Evolutionary conservation across 2,888 invertebrate species (phyloP).

Genomic region (Drosophila percnosoma): DNA sequence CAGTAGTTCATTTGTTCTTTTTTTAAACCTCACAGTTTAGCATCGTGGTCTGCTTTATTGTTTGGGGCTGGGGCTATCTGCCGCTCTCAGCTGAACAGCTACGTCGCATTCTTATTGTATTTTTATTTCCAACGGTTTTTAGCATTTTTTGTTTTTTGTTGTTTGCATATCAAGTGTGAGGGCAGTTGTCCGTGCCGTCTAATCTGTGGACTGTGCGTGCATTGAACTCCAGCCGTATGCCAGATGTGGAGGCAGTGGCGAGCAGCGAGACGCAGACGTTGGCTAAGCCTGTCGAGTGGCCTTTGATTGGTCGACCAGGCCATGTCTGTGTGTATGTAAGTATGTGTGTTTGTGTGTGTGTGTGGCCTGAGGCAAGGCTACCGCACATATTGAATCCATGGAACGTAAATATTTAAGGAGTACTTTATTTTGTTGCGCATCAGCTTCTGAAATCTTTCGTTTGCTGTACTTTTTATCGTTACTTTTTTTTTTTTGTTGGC

Average conservation of each 20-base stretch:
- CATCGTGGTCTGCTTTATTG: constrained; percentile 31
- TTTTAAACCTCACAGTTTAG: constrained; percentile 6
- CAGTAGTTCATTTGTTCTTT: constrained; percentile 11
- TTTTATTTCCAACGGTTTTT: not conserved
- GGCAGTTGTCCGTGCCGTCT: constrained; percentile 49
- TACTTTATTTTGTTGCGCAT: constrained; percentile 69
- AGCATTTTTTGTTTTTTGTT: constrained; percentile 9
- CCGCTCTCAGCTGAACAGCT: constrained; percentile 23
- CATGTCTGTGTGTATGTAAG: constrained; percentile 13
- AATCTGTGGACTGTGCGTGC: constrained; percentile 69
- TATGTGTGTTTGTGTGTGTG: constrained; percentile 18
- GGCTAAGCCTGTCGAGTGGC: constrained; percentile 45
- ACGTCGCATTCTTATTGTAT: constrained; percentile 37
- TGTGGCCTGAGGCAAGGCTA: constrained; percentile 21
- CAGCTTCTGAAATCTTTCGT: constrained; percentile 61
- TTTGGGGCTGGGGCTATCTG: constrained; percentile 35
- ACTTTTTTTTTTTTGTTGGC: constrained; percentile 40
- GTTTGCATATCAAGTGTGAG: constrained; percentile 50
- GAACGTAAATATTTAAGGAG: constrained; percentile 74
- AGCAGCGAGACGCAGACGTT: constrained; percentile 2
- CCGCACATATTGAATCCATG: constrained; percentile 70
- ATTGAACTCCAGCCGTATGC: constrained; percentile 40
- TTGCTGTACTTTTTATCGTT: constrained; percentile 45
- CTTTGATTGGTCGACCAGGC: constrained; percentile 43
- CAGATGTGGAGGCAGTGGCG: not conserved